These are phyloP conservation scores for Aphidius gifuensis DNA, from an alignment of 1,140 invertebrate genomes.

Conservation along the genomic window DNA sequence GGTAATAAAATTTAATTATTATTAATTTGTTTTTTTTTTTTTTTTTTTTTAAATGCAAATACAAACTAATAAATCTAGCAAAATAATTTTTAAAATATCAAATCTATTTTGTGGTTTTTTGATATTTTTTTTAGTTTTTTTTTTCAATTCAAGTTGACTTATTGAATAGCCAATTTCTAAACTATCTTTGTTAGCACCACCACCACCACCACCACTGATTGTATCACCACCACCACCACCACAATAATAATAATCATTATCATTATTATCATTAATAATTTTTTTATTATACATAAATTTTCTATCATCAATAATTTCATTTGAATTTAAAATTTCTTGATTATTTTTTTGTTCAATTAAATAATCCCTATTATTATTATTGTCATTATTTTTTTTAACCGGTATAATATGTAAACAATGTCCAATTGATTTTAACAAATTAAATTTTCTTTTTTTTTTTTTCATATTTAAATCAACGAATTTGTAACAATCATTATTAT, in stretches of 20 bases:
- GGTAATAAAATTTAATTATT: too few species aligned
- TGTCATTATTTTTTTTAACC: constrained; percentile 30
- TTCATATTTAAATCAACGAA: constrained; percentile 15
- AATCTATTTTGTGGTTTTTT: constrained; percentile 45
- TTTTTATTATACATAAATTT: constrained; percentile 8
- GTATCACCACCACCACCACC: neutral
- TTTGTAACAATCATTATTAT: too few species aligned
- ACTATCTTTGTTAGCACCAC: constrained; percentile 38
- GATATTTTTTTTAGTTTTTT: constrained; percentile 24
- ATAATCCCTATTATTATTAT: constrained; percentile 12
- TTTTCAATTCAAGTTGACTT: constrained; percentile 36
- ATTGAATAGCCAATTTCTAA: constrained; percentile 45
- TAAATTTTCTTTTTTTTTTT: constrained; percentile 31
- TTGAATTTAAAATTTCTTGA: constrained; percentile 20
- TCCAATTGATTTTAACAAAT: constrained; percentile 38
- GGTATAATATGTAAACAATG: constrained; percentile 42
- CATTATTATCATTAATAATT: constrained; percentile 12
- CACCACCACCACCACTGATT: neutral
- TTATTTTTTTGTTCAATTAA: constrained; percentile 9
- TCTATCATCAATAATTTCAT: constrained; percentile 27
- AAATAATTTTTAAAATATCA: constrained; percentile 43
- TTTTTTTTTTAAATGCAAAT: constrained; percentile 42
- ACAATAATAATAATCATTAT: constrained; percentile 1
- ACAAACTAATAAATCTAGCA: constrained; percentile 49
- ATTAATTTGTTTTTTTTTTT: too few species aligned